Evolutionary conservation across 1,140 invertebrate species (phyloP).

Genomic region (Agraylea sexmaculata): DNA sequence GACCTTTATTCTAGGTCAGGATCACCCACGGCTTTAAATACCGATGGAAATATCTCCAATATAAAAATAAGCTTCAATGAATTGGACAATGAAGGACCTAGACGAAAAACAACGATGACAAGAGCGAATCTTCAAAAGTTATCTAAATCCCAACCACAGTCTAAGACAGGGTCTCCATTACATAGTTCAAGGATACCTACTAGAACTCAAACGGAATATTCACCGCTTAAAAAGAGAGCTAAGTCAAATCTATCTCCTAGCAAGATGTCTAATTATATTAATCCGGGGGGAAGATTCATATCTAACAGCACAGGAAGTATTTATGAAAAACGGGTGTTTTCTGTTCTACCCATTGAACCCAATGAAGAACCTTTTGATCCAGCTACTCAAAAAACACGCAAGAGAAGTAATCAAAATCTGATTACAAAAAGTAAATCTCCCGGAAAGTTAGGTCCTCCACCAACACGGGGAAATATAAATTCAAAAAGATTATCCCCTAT

Average conservation of each 20-base stretch:
- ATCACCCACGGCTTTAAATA: slow-evolving; percentile 29
- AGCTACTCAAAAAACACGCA: slow-evolving; percentile 27
- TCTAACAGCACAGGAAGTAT: slow-evolving; percentile 40
- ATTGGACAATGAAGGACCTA: slow-evolving; percentile 2
- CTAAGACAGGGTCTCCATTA: slow-evolving; percentile 34
- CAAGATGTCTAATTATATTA: slow-evolving; percentile 26
- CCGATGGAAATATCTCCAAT: background rate
- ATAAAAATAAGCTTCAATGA: slow-evolving; percentile 2
- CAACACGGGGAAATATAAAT: slow-evolving; percentile 33
- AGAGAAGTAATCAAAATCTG: slow-evolving; percentile 34
- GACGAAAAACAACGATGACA: slow-evolving; percentile 26
- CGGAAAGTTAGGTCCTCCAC: slow-evolving; percentile 33
- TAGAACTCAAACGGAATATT: slow-evolving; percentile 36
- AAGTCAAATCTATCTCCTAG: slow-evolving; percentile 19
- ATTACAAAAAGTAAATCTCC: slow-evolving; percentile 32
- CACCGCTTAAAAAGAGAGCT: slow-evolving; percentile 26
- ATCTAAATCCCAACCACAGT: slow-evolving; percentile 35
- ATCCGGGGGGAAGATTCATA: slow-evolving; percentile 31
- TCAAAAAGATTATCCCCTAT: slow-evolving; percentile 39
- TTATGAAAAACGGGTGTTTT: slow-evolving; percentile 29
- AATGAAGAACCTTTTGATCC: slow-evolving; percentile 28
- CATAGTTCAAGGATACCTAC: slow-evolving; percentile 35
- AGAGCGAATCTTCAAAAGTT: slow-evolving; percentile 28
- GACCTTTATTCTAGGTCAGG: slow-evolving; percentile 34
- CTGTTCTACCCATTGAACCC: slow-evolving; percentile 11